Evolutionary conservation across 1,140 invertebrate genomes (phyloP), one percentile per base, ranked within the genome.

Genomic region (Heliothis virescens): DNA sequence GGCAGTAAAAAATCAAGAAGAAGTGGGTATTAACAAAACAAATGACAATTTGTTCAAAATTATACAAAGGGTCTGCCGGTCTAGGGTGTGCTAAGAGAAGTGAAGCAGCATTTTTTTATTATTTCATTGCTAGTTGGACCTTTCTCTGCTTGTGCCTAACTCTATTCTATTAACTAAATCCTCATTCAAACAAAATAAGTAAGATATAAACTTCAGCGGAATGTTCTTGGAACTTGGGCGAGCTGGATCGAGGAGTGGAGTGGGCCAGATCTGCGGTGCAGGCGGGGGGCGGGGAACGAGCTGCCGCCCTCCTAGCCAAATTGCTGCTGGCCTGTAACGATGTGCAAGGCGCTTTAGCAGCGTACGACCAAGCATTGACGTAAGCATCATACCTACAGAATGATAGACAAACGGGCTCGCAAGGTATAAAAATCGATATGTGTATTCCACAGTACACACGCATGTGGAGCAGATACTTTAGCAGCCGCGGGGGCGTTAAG

Each of bases 401-500:
- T 41, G 9, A 41, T 1, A 41, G 34, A 41, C 34, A 41, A 41
- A 41, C 1, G 1, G 34, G 3, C 34, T 41, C 34, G 1, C 34
- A 41, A 7, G 5, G 5, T 41, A 9, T 41, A 7, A 41, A 9
- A 5, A 7, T 41, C 34, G 7, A 34, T 62, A 53, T 15, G 67
- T 53, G 2, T 52, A 15, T 18, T 15, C 16, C 11, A 7, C 50
- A 91, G 90, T 1, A 57, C 73, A 0, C 83, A 92, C 50, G 90
- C 90, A 2, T 94, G 93, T 29, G 89, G 91, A 0, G 92, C 92
- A 0, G 91, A 94, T 18, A 94, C 92, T 0, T 75, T 94, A n/a
- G 92, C 93, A 9, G 89, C 93, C 9, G 93, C 93, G 9, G 93
- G 93, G 3, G 89, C 90, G 1, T 78, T 94, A 0, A 85, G 89